These are phyloP conservation scores for Philypnodon macrostomus DNA, from an alignment of 2,797 vertebrate genomes.

Conservation along the genomic window DNA sequence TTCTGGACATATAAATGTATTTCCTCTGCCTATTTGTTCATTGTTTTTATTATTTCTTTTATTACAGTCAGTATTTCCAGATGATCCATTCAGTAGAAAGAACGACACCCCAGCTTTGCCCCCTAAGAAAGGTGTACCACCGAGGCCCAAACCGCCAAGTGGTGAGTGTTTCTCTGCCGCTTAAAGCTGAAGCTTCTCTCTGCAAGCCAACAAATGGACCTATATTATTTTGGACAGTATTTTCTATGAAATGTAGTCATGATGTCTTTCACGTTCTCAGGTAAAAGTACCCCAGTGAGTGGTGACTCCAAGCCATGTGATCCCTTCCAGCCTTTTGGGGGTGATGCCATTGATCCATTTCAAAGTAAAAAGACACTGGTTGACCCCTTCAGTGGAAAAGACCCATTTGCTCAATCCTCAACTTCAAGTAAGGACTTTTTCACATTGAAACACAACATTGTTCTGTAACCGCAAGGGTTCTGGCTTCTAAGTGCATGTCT, in stretches of 20 bases:
- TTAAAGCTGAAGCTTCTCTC: not conserved
- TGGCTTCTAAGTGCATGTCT: no score
- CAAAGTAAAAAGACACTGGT: conserved; percentile 91
- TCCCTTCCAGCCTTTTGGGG: conserved; percentile 92
- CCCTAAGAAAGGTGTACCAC: conserved; percentile 92
- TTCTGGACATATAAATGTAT: no score
- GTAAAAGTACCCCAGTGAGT: conserved; percentile 93
- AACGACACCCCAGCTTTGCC: conserved; percentile 91
- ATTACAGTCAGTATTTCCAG: conserved; percentile 80
- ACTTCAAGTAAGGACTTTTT: conserved; percentile 88
- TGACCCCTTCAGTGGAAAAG: conserved; percentile 97
- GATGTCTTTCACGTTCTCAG: conserved; percentile 76
- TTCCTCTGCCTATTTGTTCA: not conserved
- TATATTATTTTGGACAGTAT: not conserved
- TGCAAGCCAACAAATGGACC: not conserved
- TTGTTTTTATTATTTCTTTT: not conserved
- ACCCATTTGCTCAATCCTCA: conserved; percentile 89
- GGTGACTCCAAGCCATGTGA: conserved; percentile 87
- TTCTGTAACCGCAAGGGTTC: no score
- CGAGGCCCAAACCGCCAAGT: conserved; percentile 91
- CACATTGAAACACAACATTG: not conserved
- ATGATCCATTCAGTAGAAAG: conserved; percentile 92
- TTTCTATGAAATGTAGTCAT: not conserved
- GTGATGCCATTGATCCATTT: conserved; percentile 87
- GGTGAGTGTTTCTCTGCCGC: conserved; percentile 78